phyloP scores from a whole-genome alignment of 2,888 invertebrate genomes.

The Exocentrus adspersus region DNA sequence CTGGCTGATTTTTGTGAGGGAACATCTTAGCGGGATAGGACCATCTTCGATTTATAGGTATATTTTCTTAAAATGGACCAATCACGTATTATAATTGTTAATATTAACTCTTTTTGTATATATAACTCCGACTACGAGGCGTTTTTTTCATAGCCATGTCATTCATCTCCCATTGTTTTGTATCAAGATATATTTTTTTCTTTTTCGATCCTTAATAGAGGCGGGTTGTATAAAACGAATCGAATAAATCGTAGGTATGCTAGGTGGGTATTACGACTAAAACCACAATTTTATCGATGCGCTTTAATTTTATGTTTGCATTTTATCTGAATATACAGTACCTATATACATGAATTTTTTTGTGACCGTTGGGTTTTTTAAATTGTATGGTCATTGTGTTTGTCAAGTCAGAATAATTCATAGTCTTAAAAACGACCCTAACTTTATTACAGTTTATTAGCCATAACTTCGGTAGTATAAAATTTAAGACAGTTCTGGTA shows the following conservation, averaged over 20 bases:
- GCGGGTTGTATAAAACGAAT: slow-evolving; percentile 22
- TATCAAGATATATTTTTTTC: slow-evolving; percentile 41
- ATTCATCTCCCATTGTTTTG: slow-evolving; percentile 50
- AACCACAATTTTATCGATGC: slow-evolving; percentile 3
- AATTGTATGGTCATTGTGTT: neutral
- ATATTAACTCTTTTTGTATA: slow-evolving; percentile 50
- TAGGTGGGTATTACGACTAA: slow-evolving; percentile 6
- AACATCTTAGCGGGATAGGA: slow-evolving; percentile 31
- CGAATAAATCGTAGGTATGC: slow-evolving; percentile 13
- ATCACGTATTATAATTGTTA: slow-evolving; percentile 60
- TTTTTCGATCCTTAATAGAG: slow-evolving; percentile 28
- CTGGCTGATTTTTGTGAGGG: slow-evolving; percentile 30
- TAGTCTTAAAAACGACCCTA: neutral
- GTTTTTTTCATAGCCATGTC: slow-evolving; percentile 48
- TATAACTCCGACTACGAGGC: slow-evolving; percentile 40
- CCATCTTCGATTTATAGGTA: slow-evolving; percentile 54
- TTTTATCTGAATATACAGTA: neutral
- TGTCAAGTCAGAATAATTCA: neutral
- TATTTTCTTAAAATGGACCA: slow-evolving; percentile 59
- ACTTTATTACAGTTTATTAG: neutral
- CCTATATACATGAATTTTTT: neutral
- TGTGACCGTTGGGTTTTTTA: neutral
- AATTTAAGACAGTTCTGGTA: neutral
- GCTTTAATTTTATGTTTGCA: neutral
- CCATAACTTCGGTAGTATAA: neutral